Evolutionary conservation across 2,113 vertebrate species (phyloP).

Genomic region (Nibea coibor): DNA sequence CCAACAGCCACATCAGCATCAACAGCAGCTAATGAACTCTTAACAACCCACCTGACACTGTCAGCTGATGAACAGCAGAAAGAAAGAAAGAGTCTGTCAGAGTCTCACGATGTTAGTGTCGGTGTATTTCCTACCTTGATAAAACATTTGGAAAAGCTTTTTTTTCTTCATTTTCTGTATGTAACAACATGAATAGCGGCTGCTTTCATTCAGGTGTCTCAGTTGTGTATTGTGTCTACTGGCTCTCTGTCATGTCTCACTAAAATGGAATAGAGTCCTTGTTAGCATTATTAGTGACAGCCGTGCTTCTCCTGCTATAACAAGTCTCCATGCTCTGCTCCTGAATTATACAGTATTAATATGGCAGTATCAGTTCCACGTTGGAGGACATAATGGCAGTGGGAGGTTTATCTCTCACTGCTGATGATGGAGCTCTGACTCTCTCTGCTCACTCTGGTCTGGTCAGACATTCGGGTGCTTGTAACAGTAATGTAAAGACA

Average conservation of each 20-base stretch:
- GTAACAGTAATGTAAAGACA: not conserved
- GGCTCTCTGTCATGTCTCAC: not conserved
- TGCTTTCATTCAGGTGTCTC: not conserved
- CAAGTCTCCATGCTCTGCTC: not conserved
- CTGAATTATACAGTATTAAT: too few species aligned
- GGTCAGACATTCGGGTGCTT: not conserved
- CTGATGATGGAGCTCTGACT: not conserved
- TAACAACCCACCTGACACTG: not conserved
- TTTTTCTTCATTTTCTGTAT: not conserved
- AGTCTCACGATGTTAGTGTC: not conserved
- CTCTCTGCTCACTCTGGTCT: conserved; percentile 4
- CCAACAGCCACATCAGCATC: conserved; percentile 9
- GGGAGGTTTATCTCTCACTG: not conserved
- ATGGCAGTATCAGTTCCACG: not conserved
- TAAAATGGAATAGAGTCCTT: not conserved
- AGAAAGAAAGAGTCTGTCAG: not conserved
- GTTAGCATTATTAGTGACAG: not conserved
- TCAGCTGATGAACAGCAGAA: not conserved
- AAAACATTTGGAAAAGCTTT: too few species aligned
- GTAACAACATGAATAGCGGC: not conserved
- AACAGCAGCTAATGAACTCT: not conserved
- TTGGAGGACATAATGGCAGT: not conserved
- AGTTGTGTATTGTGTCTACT: not conserved
- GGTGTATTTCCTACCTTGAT: too few species aligned
- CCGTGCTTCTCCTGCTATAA: not conserved